Base-by-base conservation (phyloP, 2,888 invertebrate species). In the Epistrophella euchroma region DNA sequence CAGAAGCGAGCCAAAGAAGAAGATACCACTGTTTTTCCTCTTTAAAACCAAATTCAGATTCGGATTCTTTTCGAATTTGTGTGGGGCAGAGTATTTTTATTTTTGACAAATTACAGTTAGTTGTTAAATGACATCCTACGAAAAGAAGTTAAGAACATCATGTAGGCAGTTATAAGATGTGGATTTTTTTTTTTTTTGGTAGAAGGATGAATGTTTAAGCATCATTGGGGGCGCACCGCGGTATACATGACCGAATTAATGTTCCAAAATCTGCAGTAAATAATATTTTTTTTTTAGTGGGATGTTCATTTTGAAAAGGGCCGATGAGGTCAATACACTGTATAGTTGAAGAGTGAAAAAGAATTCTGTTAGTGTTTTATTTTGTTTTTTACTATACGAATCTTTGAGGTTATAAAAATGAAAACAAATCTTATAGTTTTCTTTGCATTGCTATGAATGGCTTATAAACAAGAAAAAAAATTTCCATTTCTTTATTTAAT, bases 51-150 rank as follows among this genome's bases (percentile, higher is more conserved):
- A 58, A 64, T 64, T 68, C 15, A n/a, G 58, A 60, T 74, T 70
- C 70, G 52, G 45, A 75, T 75, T 82, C 64, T 43, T 62, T 66
- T 66, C 72, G 47, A 83, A 77, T 60, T 37, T 77, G 62, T 70
- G 62, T 74, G 70, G 56, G 60, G 66, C 28, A 71, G 52, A 73
- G n/a, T 64, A 15, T 40, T 72, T 72, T 40, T 56, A 50, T 64
- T 80, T 72, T 80, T 85, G 85, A 85, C 80, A 76, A 85, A 85
- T 85, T 80, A 80, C 76, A 79, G 80, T 80, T 85, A 37, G 64
- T 60, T 80, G 76, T 62, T 68, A 73, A 76, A 55, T 80, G 76
- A 85, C 80, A 75, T 68, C 47, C 55, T 45, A 40, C 60, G 55
- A 56, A 52, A 52, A 22, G 73, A 62, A 62, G 19, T 70, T 56